These are phyloP conservation scores for Rhamnusium bicolor DNA, from an alignment of 2,888 invertebrate genomes.

Conservation along the genomic window DNA sequence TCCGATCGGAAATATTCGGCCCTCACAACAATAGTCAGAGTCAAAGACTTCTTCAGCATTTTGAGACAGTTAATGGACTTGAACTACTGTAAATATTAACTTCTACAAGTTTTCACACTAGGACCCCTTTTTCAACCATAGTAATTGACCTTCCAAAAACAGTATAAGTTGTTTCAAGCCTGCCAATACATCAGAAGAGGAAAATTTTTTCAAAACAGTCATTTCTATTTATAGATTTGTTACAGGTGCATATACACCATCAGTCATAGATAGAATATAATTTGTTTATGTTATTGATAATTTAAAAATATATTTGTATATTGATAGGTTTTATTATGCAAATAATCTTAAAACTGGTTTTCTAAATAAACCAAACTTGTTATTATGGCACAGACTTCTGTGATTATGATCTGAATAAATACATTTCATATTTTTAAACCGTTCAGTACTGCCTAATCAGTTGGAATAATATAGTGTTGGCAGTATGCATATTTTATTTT, in stretches of 20 bases:
- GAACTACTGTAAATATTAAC: no score
- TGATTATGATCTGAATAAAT: background rate
- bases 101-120: no score
- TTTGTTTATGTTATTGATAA: background rate
- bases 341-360: constrained; percentile 22
- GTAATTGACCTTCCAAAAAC: background rate
- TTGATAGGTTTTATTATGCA: constrained; percentile 10
- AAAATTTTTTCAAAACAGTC: background rate
- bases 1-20: no score
- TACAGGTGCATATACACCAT: background rate
- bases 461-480: background rate
- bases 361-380: constrained; percentile 2
- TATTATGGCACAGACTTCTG: no score
- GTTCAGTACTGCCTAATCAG: background rate
- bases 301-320: constrained; percentile 14
- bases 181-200: background rate
- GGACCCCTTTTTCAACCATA: no score
- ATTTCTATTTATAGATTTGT: background rate
- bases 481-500: background rate
- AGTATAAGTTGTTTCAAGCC: background rate
- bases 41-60: no score
- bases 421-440: background rate
- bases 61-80: no score
- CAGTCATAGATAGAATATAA: background rate
- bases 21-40: no score